Base-by-base conservation (phyloP, 2,113 vertebrate genomes). In the Etia nguti region DNA sequence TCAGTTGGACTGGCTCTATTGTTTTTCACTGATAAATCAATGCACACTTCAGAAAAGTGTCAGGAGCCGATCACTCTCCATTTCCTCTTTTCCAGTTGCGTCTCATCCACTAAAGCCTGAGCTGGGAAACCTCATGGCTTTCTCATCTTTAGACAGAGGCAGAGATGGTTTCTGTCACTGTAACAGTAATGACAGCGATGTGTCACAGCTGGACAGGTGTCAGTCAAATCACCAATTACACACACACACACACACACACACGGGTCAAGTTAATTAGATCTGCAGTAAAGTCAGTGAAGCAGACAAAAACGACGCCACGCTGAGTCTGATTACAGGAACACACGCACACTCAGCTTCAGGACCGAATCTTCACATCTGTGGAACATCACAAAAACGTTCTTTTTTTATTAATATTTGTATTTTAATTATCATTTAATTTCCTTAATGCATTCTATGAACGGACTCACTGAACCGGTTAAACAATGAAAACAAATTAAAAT, bases 141-240 rank as follows among this genome's bases (percentile, higher is more conserved):
- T 20, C 26, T 77, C 43, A 13, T 4, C 10, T 20, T 46, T 22
- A 70, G 65, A 24, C 2, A 3, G 4, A 43, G 38, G 12, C 8
- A 26, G 65, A 70, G 13, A 46, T 26, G 65, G n/a, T 26, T 73
- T 46, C 41, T 73, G 22, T 46, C 65, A 26, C 8, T 4, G 41
- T 22, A n/a, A 52, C 48, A n/a, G 50, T 1, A 0, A 12, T 8
- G 52, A 56, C 79, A 80, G 77, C 8, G 48, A 24, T 16, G 50
- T 16, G 48, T 38, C 77, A 24, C n/a, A 55, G 77, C 50, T 79
- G 50, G 77, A 79, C 77, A 79, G 56, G 55, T 60, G 80, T 81
- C 80, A 60, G 2, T 60, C 24, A 81, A 6, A 59, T n/a, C 38
- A 57, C 38, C 79, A 59, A 10, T 20, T 43, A 57, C n/a, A 24